Base-by-base conservation (phyloP, 2,797 vertebrate species). In the Sylvilagus floridanus region DNA sequence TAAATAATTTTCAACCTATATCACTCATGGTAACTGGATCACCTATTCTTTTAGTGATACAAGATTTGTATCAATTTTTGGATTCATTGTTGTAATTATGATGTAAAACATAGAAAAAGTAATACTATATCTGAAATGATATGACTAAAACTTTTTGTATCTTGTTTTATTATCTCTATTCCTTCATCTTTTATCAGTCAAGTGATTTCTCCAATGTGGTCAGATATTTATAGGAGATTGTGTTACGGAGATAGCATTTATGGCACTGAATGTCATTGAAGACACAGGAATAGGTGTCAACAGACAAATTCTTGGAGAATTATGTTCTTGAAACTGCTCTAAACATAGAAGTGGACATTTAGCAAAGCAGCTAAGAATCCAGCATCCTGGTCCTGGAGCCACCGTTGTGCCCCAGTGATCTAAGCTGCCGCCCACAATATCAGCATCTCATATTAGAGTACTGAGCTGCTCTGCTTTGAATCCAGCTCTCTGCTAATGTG, bases 231-330 rank as follows among this genome's bases (percentile, higher is more conserved):
- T 24, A 72, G 78, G 83, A 68, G 16, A 35, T 32, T 91, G 21
- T 82, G 5, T 71, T 84, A 35, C 11, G 24, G n/a, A 65, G 6
- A n/a, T 73, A 37, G 42, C 7, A 30, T 85, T 91, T 84, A 57
- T 92, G 79, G 50, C 88, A 83, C 57, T 84, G 14, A 72, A 95
- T 57, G 90, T 79, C 21, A 60, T 69, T 85, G 19, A 84, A 82
- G 50, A 81, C 47, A 68, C 6, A 78, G 32, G 54, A 73, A 68
- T 84, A 37, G 21, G 84, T 92, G 35, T 88, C 65, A 65, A n/a
- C 50, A 30, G 35, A 90, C 81, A 54, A 91, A 83, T 92, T 90
- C 42, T 65, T 84, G 26, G 35, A 81, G 60, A 82, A 72, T 90
- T 71, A 28, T 28, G n/a, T 68, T 42, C 85, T 73, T 57, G 17